phyloP scores from a whole-genome alignment of 2,113 vertebrate species.

The Thamnophis sirtalis region DNA sequence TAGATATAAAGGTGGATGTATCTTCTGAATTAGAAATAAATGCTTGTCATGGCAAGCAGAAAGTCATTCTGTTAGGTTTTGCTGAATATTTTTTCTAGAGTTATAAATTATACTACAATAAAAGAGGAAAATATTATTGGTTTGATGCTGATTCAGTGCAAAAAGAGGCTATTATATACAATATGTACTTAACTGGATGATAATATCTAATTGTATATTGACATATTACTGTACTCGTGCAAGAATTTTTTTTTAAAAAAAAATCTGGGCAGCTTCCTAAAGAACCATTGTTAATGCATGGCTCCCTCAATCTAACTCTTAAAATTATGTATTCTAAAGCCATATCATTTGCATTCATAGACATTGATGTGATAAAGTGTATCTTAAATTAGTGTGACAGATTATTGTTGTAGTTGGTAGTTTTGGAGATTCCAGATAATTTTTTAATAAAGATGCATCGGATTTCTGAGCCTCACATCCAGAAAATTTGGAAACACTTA shows the following conservation, averaged over 20 bases:
- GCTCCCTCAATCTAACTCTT: neutral
- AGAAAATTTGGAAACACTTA: neutral
- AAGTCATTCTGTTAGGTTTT: neutral
- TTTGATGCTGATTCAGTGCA: slow-evolving; percentile 59
- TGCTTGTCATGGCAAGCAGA: neutral
- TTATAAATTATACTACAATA: neutral
- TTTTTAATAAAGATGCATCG: neutral
- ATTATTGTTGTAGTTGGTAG: neutral
- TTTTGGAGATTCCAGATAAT: neutral
- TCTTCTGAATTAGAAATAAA: neutral
- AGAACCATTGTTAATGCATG: slow-evolving; percentile 1
- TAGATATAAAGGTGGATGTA: neutral
- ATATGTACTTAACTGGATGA: slow-evolving; percentile 18
- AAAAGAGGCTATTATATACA: slow-evolving; percentile 52
- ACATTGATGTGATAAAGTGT: neutral
- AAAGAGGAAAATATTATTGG: neutral
- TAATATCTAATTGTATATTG: neutral
- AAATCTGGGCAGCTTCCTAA: slow-evolving; percentile 5
- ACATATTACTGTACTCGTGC: neutral
- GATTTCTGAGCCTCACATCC: neutral
- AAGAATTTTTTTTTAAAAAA: neutral
- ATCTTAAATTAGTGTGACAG: neutral
- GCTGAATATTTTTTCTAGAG: neutral
- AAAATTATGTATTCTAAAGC: neutral
- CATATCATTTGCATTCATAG: neutral